Evolutionary conservation across 2,113 vertebrate genomes (phyloP).

Genomic region (Centropus bengalensis): DNA sequence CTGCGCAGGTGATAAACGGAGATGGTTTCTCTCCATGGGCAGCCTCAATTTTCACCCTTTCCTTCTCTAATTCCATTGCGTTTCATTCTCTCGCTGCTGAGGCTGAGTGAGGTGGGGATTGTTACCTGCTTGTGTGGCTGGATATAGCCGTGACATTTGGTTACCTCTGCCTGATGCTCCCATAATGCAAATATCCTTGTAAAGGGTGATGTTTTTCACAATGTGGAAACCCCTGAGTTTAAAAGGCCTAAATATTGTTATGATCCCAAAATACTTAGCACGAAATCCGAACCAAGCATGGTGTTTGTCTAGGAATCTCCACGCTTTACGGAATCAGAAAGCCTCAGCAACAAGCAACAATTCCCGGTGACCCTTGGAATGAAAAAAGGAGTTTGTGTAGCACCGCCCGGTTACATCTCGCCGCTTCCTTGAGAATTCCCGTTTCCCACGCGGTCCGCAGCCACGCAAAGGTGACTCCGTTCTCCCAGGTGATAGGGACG

Average conservation of each 20-base stretch:
- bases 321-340: accelerated
- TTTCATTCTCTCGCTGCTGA: neutral
- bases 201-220: accelerated
- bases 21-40: neutral
- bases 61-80: neutral
- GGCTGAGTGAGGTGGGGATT: neutral
- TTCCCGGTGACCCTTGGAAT: accelerated
- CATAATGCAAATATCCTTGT: accelerated
- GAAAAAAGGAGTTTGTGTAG: accelerated
- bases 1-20: neutral
- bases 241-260: neutral
- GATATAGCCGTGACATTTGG: neutral
- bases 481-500: no score
- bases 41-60: neutral
- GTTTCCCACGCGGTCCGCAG: accelerated
- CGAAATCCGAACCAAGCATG: neutral
- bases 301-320: neutral
- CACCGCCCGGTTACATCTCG: accelerated
- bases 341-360: accelerated
- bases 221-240: neutral
- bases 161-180: accelerated
- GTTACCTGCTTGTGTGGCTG: neutral
- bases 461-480: no score
- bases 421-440: accelerated
- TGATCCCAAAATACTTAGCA: neutral